Percentiles rank a stretch among this genome's conserved stretches.
Conservation (phyloP, 2,888 invertebrate species). For the Lycaena phlaeas region DNA sequence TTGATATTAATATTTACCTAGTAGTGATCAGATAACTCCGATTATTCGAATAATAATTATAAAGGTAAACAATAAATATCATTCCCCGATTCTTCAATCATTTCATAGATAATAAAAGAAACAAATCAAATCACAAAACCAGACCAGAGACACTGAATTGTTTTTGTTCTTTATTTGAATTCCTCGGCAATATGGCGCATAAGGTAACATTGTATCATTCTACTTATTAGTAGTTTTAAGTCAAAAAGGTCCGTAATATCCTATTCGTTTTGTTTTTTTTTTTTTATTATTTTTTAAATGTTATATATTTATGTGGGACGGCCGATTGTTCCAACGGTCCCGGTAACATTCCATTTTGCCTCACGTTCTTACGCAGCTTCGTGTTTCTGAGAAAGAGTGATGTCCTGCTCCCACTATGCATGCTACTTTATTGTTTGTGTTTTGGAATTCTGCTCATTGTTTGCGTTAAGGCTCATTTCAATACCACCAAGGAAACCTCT, state of each 20-base stretch:
- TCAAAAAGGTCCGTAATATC: neutral
- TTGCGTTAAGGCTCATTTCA: slow-evolving; percentile 53
- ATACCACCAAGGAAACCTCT: slow-evolving; percentile 44
- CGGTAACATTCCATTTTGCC: slow-evolving; percentile 57
- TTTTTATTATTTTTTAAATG: slow-evolving; percentile 8
- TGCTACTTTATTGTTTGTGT: slow-evolving; percentile 53
- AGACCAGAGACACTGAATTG: too few relatives aligned
- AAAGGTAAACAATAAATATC: too few relatives aligned
- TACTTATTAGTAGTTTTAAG: neutral
- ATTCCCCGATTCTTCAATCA: too few relatives aligned
- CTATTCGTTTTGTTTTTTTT: neutral
- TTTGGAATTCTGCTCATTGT: slow-evolving; percentile 65
- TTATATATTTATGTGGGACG: slow-evolving; percentile 23
- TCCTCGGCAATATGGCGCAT: neutral
- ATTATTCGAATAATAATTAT: too few relatives aligned
- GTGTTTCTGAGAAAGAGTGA: slow-evolving; percentile 59
- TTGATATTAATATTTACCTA: too few relatives aligned
- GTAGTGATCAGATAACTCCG: too few relatives aligned
- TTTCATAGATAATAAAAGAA: too few relatives aligned
- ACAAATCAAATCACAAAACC: too few relatives aligned
- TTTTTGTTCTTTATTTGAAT: neutral
- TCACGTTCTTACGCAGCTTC: slow-evolving; percentile 53
- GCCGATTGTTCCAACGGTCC: slow-evolving; percentile 29
- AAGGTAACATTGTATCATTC: neutral
- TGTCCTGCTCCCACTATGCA: slow-evolving; percentile 62